Evolutionary conservation across 2,888 invertebrate genomes (phyloP).

Genomic region (Eupithecia abbreviata): DNA sequence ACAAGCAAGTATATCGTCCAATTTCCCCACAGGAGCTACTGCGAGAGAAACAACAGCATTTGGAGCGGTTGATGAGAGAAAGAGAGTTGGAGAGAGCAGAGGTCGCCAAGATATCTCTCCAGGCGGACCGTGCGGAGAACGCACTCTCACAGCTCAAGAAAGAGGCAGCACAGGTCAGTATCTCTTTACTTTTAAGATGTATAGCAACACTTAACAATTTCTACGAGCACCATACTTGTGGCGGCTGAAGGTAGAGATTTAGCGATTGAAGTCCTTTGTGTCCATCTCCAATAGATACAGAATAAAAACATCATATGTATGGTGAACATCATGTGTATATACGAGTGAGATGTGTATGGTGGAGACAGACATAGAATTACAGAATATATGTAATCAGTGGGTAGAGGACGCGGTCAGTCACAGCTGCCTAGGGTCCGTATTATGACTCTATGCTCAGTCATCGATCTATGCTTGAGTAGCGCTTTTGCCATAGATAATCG

Average conservation of each 20-base stretch:
- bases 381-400: not conserved
- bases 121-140: slow-evolving; percentile 90
- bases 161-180: slow-evolving; percentile 86
- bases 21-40: slow-evolving; percentile 90
- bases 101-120: slow-evolving; percentile 91
- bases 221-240: not conserved
- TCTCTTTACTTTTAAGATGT: not conserved
- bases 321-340: too few relatives aligned
- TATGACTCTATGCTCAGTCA: too few relatives aligned
- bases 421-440: not conserved
- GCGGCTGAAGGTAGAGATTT: not conserved
- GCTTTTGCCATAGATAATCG: too few relatives aligned
- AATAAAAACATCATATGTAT: too few relatives aligned
- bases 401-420: not conserved
- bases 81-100: slow-evolving; percentile 95
- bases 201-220: not conserved
- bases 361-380: too few relatives aligned
- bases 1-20: not conserved
- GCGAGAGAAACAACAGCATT: slow-evolving; percentile 96
- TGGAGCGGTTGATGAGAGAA: slow-evolving; percentile 95
- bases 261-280: not conserved
- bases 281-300: not conserved
- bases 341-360: too few relatives aligned
- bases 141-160: slow-evolving; percentile 84
- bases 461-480: too few relatives aligned